These are phyloP conservation scores for Sarcophaga caerulescens DNA, from an alignment of 2,888 invertebrate species.

Conservation along the genomic window DNA sequence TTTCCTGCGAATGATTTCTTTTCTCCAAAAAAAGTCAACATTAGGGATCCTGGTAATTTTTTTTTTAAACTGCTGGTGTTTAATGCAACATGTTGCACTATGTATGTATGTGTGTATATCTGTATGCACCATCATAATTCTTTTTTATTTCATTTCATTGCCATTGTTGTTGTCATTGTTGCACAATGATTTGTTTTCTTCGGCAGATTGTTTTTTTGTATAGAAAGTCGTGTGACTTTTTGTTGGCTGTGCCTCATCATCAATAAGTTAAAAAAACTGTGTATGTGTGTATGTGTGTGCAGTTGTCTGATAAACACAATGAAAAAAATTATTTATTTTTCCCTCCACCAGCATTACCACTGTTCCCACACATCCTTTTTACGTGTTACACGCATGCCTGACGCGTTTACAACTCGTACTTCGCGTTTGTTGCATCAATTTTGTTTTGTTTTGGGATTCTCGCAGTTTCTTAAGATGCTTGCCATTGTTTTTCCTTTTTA, in stretches of 20 bases:
- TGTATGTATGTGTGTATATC: too few relatives aligned
- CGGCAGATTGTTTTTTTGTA: background rate
- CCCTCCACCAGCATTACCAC: slow-evolving; percentile 19
- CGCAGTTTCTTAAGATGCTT: background rate
- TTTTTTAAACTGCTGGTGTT: slow-evolving; percentile 57
- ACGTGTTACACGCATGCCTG: slow-evolving; percentile 66
- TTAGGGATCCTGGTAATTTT: background rate
- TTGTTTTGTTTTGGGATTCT: background rate
- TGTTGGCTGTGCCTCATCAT: slow-evolving; percentile 47
- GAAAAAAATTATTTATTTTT: slow-evolving; percentile 28
- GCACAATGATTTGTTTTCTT: background rate
- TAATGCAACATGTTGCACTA: slow-evolving; percentile 52
- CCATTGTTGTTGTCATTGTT: background rate
- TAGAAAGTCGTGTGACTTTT: slow-evolving; percentile 66
- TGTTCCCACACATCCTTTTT: slow-evolving; percentile 62
- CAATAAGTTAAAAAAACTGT: slow-evolving; percentile 54
- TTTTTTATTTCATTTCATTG: slow-evolving; percentile 4
- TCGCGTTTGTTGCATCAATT: too few relatives aligned
- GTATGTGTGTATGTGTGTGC: background rate
- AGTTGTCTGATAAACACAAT: background rate
- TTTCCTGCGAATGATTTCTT: background rate
- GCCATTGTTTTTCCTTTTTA: too few relatives aligned
- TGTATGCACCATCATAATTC: slow-evolving; percentile 51
- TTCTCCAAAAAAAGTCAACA: slow-evolving; percentile 32
- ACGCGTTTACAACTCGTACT: slow-evolving; percentile 37